Base-by-base conservation (phyloP, 2,888 invertebrate species). In the Ethmia dodecea region DNA sequence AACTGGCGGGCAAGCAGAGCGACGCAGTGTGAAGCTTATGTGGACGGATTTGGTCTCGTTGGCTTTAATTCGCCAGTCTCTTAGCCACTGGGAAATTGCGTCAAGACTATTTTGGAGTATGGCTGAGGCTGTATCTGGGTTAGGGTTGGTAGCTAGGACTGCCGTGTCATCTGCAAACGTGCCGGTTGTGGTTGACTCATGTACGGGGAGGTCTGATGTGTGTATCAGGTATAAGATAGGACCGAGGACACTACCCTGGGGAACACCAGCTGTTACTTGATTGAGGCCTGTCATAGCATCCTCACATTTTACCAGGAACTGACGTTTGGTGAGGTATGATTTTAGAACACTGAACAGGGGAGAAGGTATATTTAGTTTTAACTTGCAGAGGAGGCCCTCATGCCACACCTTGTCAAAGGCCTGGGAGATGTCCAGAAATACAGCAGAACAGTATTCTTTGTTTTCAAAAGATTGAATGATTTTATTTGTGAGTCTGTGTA, bases 351-450 rank as follows among this genome's bases (percentile, higher is more conserved):
- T 16, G 13, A 22, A 42, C 10, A 16, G 11, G 5, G 28, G 9
- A 20, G 35, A 14, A 3, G 37, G 37, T 8, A 39, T 9, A 2
- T 16, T 10, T 4, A 3, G 13, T 24, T 36, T 36, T 8, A 36
- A 11, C 12, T 36, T 20, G 26, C 11, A 38, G 25, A 42, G 6
- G n/a, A 22, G 35, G 2, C 39, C 38, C 12, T 33, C 30, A 18
- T 44, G 34, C 38, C 40, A 40, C 1, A 43, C 40, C 12, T 37
- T 11, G 13, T 44, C 40, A n/a, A 42, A 45, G 1, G 40, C 43
- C 20, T 40, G 40, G 6, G 33, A 33, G 2, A 43, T 26, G 12
- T 43, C 39, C 3, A 37, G 13, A 16, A 45, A 45, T 9, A 24
- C 43, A 12, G 37, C 20, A 0, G 41, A 32, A 28, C 38, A 43